A percentile compares a stretch with the other conserved stretches of the same genome.
Evolutionary conservation across 2,113 vertebrate genomes (phyloP).

Genomic region (Labeo catla): DNA sequence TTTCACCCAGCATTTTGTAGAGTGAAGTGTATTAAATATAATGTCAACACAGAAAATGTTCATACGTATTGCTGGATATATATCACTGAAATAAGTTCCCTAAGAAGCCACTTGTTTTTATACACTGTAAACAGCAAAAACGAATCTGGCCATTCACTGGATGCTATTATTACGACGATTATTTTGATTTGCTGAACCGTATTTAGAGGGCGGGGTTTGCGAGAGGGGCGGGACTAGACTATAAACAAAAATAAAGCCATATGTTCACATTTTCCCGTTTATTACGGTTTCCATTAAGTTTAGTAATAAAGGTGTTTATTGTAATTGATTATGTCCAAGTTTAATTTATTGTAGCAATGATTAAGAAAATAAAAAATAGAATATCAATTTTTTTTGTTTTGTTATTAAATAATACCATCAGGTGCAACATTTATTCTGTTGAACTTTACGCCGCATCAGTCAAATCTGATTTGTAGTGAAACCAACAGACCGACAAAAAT

Average conservation of each 20-base stretch:
- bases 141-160: neutral
- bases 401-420: neutral
- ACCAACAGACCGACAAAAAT: too few species aligned
- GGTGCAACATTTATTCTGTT: neutral
- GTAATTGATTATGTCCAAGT: neutral
- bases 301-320: neutral
- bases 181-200: neutral
- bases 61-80: neutral
- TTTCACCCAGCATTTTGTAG: too few species aligned
- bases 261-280: neutral
- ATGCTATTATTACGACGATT: neutral
- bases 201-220: neutral
- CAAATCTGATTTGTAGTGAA: too few species aligned
- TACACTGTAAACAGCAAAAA: neutral
- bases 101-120: neutral
- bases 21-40: neutral
- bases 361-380: neutral
- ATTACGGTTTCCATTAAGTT: neutral
- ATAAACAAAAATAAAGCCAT: neutral
- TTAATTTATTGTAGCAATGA: neutral
- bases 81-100: neutral
- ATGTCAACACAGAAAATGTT: neutral
- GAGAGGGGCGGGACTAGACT: too few species aligned
- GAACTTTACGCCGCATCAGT: neutral
- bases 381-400: too few species aligned